These are phyloP conservation scores for Antidorcas marsupialis DNA, from an alignment of 2,113 vertebrate species.

Conservation along the genomic window DNA sequence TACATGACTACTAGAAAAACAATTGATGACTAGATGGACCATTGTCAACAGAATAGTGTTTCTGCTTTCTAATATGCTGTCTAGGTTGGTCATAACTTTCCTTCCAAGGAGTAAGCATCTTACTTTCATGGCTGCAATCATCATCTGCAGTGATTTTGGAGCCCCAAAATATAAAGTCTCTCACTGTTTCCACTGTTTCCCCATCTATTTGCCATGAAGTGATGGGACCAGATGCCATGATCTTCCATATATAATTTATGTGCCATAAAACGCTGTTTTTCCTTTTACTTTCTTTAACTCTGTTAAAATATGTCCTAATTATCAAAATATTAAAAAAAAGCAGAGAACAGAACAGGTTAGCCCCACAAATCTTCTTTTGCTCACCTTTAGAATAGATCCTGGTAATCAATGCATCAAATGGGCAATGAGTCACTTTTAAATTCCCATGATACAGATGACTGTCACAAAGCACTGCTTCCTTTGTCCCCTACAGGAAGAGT, in stretches of 20 bases:
- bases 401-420: background rate
- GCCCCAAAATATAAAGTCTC: no score
- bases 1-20: no score
- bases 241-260: background rate
- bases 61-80: no score
- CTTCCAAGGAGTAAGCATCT: no score
- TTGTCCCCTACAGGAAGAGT: fast-evolving
- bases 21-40: no score
- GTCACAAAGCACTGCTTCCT: fast-evolving
- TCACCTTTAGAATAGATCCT: background rate
- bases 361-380: background rate
- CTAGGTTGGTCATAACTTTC: no score
- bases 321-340: background rate
- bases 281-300: background rate
- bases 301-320: background rate
- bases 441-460: background rate
- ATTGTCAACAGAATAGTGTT: no score
- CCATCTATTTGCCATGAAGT: background rate
- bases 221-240: background rate
- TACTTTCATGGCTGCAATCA: no score
- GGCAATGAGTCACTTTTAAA: background rate
- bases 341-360: background rate
- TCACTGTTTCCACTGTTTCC: background rate
- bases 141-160: no score
- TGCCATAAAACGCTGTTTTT: background rate